Conservation (phyloP, 2,113 vertebrate species). For the Bagarius yarrelli region DNA sequence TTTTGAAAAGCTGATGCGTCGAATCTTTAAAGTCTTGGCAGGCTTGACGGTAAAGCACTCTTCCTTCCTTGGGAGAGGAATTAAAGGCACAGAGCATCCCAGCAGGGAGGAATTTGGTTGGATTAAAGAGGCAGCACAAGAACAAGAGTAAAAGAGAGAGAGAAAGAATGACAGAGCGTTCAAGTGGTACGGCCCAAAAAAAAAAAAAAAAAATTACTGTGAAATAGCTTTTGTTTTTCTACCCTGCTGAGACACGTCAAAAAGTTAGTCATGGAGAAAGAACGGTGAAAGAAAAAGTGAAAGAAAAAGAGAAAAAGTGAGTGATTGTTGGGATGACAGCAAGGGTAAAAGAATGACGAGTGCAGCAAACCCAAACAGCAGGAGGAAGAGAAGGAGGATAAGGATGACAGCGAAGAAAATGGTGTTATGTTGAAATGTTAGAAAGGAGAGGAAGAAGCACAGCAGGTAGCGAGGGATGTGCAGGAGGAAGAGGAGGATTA, state of each 20-base stretch:
- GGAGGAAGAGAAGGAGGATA: not conserved
- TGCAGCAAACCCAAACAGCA: not conserved
- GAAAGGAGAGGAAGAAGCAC: not conserved
- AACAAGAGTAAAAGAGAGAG: not conserved
- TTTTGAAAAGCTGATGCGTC: constrained; percentile 70
- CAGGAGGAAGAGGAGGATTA: constrained; percentile 25
- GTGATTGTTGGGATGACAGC: not conserved
- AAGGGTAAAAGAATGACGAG: constrained; percentile 1
- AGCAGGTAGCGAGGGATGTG: not conserved
- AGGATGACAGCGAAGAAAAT: not conserved
- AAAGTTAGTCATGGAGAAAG: not conserved
- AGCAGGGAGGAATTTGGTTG: not conserved
- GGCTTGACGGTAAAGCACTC: constrained; percentile 72
- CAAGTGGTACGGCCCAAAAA: not conserved
- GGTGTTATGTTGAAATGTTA: not conserved
- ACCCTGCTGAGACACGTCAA: not conserved
- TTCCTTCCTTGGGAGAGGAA: constrained; percentile 64
- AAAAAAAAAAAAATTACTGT: not conserved
- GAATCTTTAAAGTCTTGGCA: constrained; percentile 64
- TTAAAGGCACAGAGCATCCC: constrained; percentile 55
- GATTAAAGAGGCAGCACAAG: not conserved
- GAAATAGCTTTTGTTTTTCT: not conserved
- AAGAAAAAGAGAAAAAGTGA: not conserved
- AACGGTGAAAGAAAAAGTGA: not conserved
- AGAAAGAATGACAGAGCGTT: not conserved